These are phyloP conservation scores for Calameuta filiformis DNA, from an alignment of 2,888 invertebrate species.

Conservation along the genomic window DNA sequence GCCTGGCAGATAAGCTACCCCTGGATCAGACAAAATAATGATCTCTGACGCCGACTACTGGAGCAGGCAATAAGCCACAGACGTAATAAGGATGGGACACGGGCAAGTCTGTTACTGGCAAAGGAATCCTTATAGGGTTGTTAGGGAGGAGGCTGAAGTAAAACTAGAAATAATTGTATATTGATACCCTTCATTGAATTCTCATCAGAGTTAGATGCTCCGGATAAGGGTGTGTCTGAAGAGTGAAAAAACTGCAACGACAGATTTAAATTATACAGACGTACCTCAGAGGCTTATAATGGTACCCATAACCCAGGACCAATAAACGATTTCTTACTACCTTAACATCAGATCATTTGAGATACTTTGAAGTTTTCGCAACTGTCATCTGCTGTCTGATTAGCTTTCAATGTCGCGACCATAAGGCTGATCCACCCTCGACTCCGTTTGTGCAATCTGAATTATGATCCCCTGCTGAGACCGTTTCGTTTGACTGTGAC, in stretches of 20 bases:
- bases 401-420: background rate
- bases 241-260: background rate
- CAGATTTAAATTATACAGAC: background rate
- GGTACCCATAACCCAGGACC: background rate
- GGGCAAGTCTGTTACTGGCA: background rate
- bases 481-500: background rate
- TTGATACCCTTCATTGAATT: background rate
- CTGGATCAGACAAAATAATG: background rate
- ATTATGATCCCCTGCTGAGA: background rate
- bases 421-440: background rate
- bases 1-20: background rate
- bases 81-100: background rate
- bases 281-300: too few relatives aligned
- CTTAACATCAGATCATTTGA: background rate
- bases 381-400: background rate
- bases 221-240: background rate
- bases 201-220: background rate
- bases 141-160: slow-evolving; percentile 17
- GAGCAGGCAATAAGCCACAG: background rate
- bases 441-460: background rate
- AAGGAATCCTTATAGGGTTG: background rate
- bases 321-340: background rate
- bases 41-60: background rate
- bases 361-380: background rate
- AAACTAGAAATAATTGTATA: slow-evolving; percentile 10